Base-by-base conservation (phyloP, 2,797 vertebrate species). In the Coracias cyanogaster region DNA sequence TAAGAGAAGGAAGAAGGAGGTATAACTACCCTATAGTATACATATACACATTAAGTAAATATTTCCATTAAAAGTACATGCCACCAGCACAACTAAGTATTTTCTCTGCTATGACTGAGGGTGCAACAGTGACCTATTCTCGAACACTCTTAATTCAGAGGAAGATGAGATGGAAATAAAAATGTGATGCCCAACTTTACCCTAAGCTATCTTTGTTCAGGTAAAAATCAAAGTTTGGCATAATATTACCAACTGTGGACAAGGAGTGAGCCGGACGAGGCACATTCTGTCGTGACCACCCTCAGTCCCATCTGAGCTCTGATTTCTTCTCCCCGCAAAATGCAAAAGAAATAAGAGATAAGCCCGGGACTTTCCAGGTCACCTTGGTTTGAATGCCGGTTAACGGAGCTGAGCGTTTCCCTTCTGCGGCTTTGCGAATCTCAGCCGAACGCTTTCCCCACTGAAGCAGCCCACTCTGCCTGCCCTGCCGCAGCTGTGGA, bases 401-500 rank as follows among this genome's bases (percentile, higher is more conserved):
- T 84, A 89, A 80, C 17, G 6, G 62, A 29, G 22, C 25, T 29
- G 24, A 85, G 60, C 5, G 0, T 67, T 89, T 87, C 10, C 21
- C 33, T 85, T 57, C 60, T 35, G 41, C 6, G 45, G 33, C 58
- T 93, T 86, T 86, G 52, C 28, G 92, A 66, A 84, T 70, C 78
- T 89, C 83, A 80, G 54, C 25, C 2, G 5, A 90, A 48, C 11
- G 7, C 24, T 74, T 91, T 80, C 64, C 55, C 41, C 31, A 77
- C 33, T 13, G 87, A 60, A 67, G 48, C 64, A 89, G 74, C 19
- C 41, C 15, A 14, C 58, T 69, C 46, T 86, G 49, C 71, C 61
- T 87, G 18, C 57, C 54, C 64, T 35, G 20, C 60, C 90, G 79
- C 90, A 96, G 89, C 91, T 96, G 90, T 80, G n/a, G 46, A 94